Percentiles rank a stretch among this genome's conserved stretches.
Evolutionary conservation across 2,888 invertebrate genomes (phyloP).

Genomic region (Oligia fasciuncula): DNA sequence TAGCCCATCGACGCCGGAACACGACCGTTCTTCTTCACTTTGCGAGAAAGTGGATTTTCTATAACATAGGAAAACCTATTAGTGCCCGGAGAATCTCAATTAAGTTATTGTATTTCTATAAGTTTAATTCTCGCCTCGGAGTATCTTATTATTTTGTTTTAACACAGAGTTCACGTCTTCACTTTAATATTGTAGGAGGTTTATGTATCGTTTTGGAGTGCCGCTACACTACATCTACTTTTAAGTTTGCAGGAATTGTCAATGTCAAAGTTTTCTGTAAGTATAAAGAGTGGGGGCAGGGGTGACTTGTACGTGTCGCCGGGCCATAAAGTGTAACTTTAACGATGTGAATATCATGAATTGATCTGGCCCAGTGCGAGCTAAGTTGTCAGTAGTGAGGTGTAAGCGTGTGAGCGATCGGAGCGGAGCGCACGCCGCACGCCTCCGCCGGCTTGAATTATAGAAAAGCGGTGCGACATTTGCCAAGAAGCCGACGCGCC

Average conservation of each 20-base stretch:
- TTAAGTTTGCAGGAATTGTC: constrained; percentile 23
- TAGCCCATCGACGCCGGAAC: constrained; percentile 85
- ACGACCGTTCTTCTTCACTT: constrained; percentile 77
- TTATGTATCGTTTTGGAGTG: constrained; percentile 2
- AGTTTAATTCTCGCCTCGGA: constrained; percentile 53
- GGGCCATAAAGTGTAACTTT: constrained; percentile 48
- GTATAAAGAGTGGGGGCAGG: background rate
- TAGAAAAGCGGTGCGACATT: constrained; percentile 82
- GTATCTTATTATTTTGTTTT: constrained; percentile 51
- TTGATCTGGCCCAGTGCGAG: constrained; percentile 54
- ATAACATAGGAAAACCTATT: constrained; percentile 82
- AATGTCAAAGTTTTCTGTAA: constrained; percentile 21
- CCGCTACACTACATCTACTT: background rate
- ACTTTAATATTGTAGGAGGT: constrained; percentile 27
- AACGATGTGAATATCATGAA: constrained; percentile 64
- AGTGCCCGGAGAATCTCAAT: constrained; percentile 71
- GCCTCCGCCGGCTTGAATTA: constrained; percentile 79
- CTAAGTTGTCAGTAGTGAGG: constrained; percentile 40
- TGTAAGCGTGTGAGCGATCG: constrained; percentile 32
- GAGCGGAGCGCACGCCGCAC: constrained; percentile 22
- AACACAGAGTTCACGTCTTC: constrained; percentile 14
- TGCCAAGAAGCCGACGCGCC: constrained; percentile 78
- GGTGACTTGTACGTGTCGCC: constrained; percentile 1
- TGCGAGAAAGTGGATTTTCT: constrained; percentile 82
- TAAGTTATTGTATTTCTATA: constrained; percentile 65